These are phyloP conservation scores for Temnothorax unifasciatus DNA, from an alignment of 2,888 invertebrate genomes.

Conservation along the genomic window DNA sequence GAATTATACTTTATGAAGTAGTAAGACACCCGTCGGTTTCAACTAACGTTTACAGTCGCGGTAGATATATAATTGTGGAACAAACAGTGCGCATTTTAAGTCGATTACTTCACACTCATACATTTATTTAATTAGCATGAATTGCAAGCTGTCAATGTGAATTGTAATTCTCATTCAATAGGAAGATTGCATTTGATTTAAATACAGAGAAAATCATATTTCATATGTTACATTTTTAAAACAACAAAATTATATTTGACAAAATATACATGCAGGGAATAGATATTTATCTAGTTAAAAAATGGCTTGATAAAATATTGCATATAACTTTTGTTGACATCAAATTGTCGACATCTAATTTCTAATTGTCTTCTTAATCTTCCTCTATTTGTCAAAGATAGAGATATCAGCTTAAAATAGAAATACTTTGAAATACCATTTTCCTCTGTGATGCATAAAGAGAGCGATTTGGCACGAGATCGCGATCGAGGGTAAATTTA, in stretches of 20 bases:
- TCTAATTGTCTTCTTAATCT: background rate
- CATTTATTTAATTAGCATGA: background rate
- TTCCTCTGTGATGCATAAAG: background rate
- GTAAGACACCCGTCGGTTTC: background rate
- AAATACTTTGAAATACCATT: background rate
- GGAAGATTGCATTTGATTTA: background rate
- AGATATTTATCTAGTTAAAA: background rate
- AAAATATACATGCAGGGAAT: background rate
- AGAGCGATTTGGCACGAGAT: background rate
- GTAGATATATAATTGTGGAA: background rate
- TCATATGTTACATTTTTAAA: background rate
- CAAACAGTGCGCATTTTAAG: background rate
- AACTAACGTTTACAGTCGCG: background rate
- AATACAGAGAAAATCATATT: background rate
- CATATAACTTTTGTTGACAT: background rate
- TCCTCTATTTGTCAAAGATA: background rate
- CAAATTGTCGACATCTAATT: background rate
- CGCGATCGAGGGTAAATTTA: background rate
- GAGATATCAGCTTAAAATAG: background rate
- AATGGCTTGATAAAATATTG: background rate
- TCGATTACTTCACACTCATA: background rate
- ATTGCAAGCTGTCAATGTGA: background rate
- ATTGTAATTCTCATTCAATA: background rate
- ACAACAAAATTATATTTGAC: background rate
- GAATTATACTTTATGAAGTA: constrained; percentile 23